phyloP scores from a whole-genome alignment of 2,113 vertebrate species.

The Pachyramphus minor region DNA sequence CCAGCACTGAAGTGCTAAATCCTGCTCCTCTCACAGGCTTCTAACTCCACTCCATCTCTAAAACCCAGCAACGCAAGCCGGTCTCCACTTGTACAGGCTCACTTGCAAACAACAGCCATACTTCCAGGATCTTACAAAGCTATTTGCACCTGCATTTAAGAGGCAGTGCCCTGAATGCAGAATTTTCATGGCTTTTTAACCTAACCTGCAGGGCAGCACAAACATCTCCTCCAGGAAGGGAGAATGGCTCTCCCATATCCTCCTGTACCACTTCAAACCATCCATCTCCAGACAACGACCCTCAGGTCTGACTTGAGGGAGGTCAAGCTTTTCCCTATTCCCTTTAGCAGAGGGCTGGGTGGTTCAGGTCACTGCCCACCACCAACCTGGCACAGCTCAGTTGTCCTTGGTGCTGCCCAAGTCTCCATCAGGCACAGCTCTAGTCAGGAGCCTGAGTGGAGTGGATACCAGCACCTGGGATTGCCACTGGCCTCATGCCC shows the following conservation, averaged over 20 bases:
- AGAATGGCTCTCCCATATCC: not conserved
- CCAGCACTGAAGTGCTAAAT: rapidly evolving
- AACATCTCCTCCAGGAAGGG: not conserved
- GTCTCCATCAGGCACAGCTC: rapidly evolving
- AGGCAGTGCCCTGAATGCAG: not conserved
- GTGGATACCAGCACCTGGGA: not conserved
- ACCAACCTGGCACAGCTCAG: not conserved
- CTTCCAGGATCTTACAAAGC: not conserved
- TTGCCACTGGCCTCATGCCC: not conserved
- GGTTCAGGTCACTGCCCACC: not conserved
- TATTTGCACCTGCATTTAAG: not conserved
- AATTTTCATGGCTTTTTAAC: not conserved
- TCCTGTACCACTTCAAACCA: not conserved
- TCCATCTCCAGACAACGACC: not conserved
- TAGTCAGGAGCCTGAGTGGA: rapidly evolving
- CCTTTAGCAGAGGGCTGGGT: not conserved
- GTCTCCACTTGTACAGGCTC: not conserved
- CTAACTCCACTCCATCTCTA: not conserved
- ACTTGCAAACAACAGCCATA: not conserved
- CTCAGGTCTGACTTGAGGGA: not conserved
- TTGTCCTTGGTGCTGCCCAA: not conserved
- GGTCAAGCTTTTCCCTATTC: not conserved
- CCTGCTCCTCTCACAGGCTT: not conserved
- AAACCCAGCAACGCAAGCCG: not conserved
- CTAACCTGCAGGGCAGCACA: not conserved